Evolutionary conservation across 2,113 vertebrate genomes (phyloP).

Genomic region (Lucifuga dentata): DNA sequence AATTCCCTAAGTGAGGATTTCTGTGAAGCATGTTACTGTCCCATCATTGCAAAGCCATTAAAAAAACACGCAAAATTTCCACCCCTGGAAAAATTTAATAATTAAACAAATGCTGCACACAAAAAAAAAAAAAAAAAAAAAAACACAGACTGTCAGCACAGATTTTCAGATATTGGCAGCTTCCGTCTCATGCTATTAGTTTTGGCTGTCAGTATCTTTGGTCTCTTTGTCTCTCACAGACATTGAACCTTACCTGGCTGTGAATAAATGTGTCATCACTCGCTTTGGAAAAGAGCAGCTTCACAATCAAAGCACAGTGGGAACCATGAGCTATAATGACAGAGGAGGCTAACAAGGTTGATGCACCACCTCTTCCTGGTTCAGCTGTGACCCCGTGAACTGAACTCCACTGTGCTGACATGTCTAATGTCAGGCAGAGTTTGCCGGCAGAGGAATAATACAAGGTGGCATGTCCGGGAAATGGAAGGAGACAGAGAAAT

Average conservation of each 20-base stretch:
- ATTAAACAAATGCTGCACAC: too few species aligned
- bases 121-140: too few species aligned
- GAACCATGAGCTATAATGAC: constrained; percentile 11
- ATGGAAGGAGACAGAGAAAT: too few species aligned
- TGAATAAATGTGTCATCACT: constrained; percentile 28
- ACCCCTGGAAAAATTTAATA: too few species aligned
- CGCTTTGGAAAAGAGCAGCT: constrained; percentile 37
- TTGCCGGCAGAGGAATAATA: constrained; percentile 2
- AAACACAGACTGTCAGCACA: too few species aligned
- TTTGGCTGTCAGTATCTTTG: constrained; percentile 1
- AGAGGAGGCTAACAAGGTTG: constrained; percentile 32
- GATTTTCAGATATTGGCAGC: too few species aligned
- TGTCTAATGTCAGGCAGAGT: constrained; percentile 18
- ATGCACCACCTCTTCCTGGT: constrained; percentile 27
- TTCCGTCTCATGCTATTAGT: background rate
- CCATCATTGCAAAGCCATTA: too few species aligned
- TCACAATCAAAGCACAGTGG: constrained; percentile 22
- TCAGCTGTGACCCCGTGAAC: constrained; percentile 21
- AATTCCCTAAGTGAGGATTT: too few species aligned
- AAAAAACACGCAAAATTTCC: too few species aligned
- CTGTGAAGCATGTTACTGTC: too few species aligned
- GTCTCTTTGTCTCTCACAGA: background rate
- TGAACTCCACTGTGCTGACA: constrained; percentile 12
- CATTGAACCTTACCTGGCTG: constrained; percentile 16
- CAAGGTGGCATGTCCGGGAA: background rate